Evolutionary conservation across 2,888 invertebrate genomes (phyloP).

Genomic region (Corbicula japonica): DNA sequence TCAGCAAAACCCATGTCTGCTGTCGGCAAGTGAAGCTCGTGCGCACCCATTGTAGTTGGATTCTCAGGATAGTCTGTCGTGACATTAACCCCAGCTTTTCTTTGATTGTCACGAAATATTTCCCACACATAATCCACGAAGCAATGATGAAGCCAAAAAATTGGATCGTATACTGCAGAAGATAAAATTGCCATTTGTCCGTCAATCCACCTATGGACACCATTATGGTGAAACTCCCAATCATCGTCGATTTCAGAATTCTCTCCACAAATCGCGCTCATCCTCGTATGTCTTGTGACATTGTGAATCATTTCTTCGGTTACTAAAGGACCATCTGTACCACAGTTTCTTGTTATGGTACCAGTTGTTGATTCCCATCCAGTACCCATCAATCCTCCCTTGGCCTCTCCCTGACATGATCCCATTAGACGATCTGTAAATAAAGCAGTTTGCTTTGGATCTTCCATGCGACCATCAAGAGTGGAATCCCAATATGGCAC

Average conservation of each 20-base stretch:
- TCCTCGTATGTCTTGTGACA: conserved; percentile 48
- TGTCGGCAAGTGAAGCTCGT: conserved; percentile 65
- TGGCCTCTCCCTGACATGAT: conserved; percentile 69
- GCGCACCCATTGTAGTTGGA: conserved; percentile 61
- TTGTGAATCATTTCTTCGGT: conserved; percentile 65
- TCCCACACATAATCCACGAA: conserved; percentile 78
- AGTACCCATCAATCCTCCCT: conserved; percentile 71
- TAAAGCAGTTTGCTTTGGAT: conserved; percentile 67
- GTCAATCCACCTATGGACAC: conserved; percentile 75
- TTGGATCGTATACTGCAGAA: conserved; percentile 74
- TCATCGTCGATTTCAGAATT: conserved; percentile 63
- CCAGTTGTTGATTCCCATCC: conserved; percentile 72
- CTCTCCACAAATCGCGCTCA: conserved; percentile 67
- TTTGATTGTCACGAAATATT: conserved; percentile 71
- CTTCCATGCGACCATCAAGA: conserved; percentile 69
- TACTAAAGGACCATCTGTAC: conserved; percentile 70
- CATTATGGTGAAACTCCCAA: conserved; percentile 76
- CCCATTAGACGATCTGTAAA: conserved; percentile 74
- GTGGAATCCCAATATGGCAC: conserved; percentile 80
- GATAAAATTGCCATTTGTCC: conserved; percentile 76
- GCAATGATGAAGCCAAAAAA: conserved; percentile 76
- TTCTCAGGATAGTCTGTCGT: conserved; percentile 64
- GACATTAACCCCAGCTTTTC: conserved; percentile 35
- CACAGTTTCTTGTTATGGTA: conserved; percentile 71
- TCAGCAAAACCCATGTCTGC: conserved; percentile 73